phyloP scores from a whole-genome alignment of 2,888 invertebrate genomes.

The Drosophila stalkeri region DNA sequence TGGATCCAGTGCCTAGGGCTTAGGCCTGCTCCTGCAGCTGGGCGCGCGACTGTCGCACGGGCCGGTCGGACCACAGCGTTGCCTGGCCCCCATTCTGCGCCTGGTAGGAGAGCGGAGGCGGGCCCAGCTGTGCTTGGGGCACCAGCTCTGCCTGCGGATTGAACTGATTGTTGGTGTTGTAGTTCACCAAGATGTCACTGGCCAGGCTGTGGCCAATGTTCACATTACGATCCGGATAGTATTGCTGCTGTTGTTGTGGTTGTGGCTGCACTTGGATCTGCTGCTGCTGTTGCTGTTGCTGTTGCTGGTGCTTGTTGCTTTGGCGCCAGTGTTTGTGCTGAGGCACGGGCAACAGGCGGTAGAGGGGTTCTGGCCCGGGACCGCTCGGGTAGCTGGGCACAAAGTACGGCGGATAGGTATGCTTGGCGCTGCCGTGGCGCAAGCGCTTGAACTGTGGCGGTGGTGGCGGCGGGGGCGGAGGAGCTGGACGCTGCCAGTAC shows the following conservation, averaged over 20 bases:
- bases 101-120: conserved; percentile 69
- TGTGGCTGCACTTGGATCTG: conserved; percentile 68
- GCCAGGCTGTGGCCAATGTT: conserved; percentile 67
- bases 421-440: conserved; percentile 51
- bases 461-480: conserved; percentile 53
- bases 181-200: conserved; percentile 85
- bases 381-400: conserved; percentile 64
- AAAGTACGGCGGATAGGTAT: conserved; percentile 69
- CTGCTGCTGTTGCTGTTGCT: conserved; percentile 87
- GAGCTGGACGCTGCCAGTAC: conserved; percentile 61
- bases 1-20: conserved; percentile 72
- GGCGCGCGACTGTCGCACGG: conserved; percentile 67
- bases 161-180: conserved; percentile 89
- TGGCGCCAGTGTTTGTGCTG: conserved; percentile 66
- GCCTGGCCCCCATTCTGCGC: conserved; percentile 62
- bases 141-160: conserved; percentile 81
- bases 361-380: conserved; percentile 55
- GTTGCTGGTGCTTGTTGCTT: conserved; percentile 58
- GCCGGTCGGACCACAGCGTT: conserved; percentile 65
- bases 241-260: conserved; percentile 86
- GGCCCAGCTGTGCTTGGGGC: conserved; percentile 70
- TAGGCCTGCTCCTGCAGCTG: conserved; percentile 83
- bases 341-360: conserved; percentile 58
- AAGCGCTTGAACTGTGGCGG: conserved; percentile 59
- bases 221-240: conserved; percentile 87